Base-by-base conservation (phyloP, 1,140 invertebrate species). In the Panagrolaimus sp. region DNA sequence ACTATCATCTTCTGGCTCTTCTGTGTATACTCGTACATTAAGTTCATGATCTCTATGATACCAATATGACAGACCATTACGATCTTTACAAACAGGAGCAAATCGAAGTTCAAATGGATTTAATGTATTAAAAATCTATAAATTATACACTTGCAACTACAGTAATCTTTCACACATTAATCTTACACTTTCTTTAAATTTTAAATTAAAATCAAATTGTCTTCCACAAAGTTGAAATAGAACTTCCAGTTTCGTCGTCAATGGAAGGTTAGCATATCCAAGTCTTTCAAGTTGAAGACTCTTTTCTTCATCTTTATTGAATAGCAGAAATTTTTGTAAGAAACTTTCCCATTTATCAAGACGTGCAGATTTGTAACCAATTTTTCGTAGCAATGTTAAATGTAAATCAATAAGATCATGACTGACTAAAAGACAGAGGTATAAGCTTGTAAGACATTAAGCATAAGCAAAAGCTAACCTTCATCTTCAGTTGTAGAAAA, bases 151-250 rank as follows among this genome's bases (percentile, higher is more conserved):
- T 16, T 46, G 5, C 63, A 48, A 5, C 48, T 23, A 27, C 11
- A 11, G 45, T 42, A 4, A 42, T 9, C n/a, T n/a, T n/a, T n/a
- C n/a, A n/a, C n/a, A 27, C 11, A 11, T 27, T 42, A 4, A 42
- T 9, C 72, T 72, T 71, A 76, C 75, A 69, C 44, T 75, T 64
- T 76, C 75, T 31, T 78, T 76, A 63, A 76, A 76, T 61, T 76
- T 76, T 8, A 67, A 14, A 53, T 76, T 76, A 46, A 47, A 76
- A 53, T 76, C 75, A 69, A 76, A 76, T 61, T 76, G 75, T 38
- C 68, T 61, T 1, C 74, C 68, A 62, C 75, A 76, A 0, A 76
- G 48, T 13, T 73, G 73, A 46, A 71, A 74, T 11, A 78, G 64
- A 42, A 78, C 42, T n/a, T 63, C 44, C 14, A 76, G 48, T 66